A percentile compares a stretch with the other conserved stretches of the same genome.
Conservation (phyloP, 2,797 vertebrate genomes). For the Danionella dracula region DNA sequence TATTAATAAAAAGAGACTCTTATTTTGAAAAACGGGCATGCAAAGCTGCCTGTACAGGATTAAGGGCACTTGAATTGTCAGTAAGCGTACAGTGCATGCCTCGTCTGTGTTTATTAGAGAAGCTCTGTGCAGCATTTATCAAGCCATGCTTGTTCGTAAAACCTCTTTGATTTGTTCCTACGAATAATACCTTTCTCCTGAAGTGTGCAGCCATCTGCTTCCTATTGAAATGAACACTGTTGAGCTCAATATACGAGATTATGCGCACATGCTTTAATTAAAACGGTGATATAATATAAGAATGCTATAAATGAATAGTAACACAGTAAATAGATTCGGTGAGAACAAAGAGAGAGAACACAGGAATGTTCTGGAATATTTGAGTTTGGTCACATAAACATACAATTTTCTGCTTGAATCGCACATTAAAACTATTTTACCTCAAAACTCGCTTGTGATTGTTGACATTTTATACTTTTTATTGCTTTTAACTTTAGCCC, state of each 20-base stretch:
- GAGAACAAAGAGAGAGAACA: too few species aligned
- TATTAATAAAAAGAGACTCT: too few species aligned
- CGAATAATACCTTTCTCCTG: background rate
- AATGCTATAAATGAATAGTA: too few species aligned
- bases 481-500: too few species aligned
- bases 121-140: background rate
- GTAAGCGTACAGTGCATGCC: background rate
- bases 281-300: background rate
- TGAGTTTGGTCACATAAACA: too few species aligned
- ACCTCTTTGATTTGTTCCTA: background rate
- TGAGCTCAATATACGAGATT: background rate
- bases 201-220: background rate
- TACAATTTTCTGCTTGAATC: too few species aligned
- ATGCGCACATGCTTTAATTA: background rate
- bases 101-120: background rate
- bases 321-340: too few species aligned
- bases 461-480: too few species aligned
- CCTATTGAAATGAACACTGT: background rate
- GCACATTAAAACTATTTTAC: too few species aligned
- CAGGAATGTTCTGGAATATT: too few species aligned
- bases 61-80: constrained; percentile 20
- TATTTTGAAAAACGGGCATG: background rate
- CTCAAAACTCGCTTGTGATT: too few species aligned
- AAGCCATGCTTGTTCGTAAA: background rate
- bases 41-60: background rate